Evolutionary conservation across 2,797 vertebrate species (phyloP).

Genomic region (Notamacropus eugenii): DNA sequence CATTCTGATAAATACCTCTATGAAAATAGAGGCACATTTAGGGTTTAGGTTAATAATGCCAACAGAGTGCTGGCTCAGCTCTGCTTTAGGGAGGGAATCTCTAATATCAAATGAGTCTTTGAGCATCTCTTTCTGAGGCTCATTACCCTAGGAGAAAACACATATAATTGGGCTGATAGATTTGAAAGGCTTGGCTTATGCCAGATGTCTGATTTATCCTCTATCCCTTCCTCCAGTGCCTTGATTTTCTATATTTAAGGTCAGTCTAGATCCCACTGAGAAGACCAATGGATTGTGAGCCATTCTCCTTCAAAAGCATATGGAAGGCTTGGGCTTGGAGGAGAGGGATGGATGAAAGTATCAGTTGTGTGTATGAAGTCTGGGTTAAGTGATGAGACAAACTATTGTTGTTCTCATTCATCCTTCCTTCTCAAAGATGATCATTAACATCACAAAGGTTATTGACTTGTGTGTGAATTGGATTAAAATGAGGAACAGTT

Average conservation of each 20-base stretch:
- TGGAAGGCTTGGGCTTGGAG: not conserved
- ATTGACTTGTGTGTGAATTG: not conserved
- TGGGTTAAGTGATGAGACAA: not conserved
- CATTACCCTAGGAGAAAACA: not conserved
- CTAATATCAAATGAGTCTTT: not conserved
- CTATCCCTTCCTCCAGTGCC: not conserved
- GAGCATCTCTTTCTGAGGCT: not conserved
- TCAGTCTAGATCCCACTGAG: not conserved
- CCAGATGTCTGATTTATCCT: not conserved
- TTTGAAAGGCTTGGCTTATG: not conserved
- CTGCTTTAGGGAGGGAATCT: not conserved
- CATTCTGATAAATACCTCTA: not conserved
- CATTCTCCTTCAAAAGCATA: not conserved
- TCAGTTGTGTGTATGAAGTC: not conserved
- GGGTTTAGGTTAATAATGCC: not conserved
- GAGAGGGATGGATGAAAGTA: not conserved
- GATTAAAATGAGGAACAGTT: not conserved
- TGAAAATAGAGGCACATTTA: too few relatives aligned
- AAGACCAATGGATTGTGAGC: not conserved
- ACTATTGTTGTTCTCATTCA: not conserved
- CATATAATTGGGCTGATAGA: not conserved
- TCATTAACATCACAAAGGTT: not conserved
- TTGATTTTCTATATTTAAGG: not conserved
- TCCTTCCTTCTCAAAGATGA: not conserved
- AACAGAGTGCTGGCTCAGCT: not conserved